These are phyloP conservation scores for Camelus dromedarius DNA, from an alignment of 2,113 vertebrate genomes.

Conservation along the genomic window DNA sequence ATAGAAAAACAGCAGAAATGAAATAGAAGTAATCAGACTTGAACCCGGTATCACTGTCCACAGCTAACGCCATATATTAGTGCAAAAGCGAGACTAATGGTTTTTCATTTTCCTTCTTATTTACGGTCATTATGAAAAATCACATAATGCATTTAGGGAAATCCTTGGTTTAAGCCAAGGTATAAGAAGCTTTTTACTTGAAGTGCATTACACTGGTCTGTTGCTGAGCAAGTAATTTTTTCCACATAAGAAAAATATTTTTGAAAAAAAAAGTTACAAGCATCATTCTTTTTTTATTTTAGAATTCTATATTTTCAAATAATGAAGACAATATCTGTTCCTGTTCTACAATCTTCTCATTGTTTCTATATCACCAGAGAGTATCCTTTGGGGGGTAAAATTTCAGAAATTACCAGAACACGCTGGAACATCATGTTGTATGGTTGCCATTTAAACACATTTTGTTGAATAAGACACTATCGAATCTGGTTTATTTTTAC, in stretches of 20 bases:
- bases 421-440: neutral
- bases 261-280: constrained; percentile 12
- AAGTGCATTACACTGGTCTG: neutral
- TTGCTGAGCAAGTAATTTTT: neutral
- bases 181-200: constrained; percentile 12
- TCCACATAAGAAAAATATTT: neutral
- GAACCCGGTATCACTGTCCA: constrained; percentile 25
- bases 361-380: neutral
- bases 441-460: neutral
- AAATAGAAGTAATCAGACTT: constrained; percentile 65
- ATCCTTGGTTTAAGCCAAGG: neutral
- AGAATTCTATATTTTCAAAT: constrained; percentile 43
- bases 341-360: neutral
- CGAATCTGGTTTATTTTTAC: neutral
- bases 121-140: constrained; percentile 56
- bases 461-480: neutral
- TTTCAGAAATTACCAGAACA: neutral
- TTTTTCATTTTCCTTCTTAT: constrained; percentile 62
- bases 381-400: neutral
- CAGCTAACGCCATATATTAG: constrained; percentile 49
- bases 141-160: constrained; percentile 26
- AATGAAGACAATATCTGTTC: neutral
- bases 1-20: constrained; percentile 60
- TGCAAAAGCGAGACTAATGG: constrained; percentile 39
- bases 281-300: constrained; percentile 19